A percentile compares a stretch with the other conserved stretches of the same genome.
Evolutionary conservation across 2,797 vertebrate genomes (phyloP).

Genomic region (Alca torda): DNA sequence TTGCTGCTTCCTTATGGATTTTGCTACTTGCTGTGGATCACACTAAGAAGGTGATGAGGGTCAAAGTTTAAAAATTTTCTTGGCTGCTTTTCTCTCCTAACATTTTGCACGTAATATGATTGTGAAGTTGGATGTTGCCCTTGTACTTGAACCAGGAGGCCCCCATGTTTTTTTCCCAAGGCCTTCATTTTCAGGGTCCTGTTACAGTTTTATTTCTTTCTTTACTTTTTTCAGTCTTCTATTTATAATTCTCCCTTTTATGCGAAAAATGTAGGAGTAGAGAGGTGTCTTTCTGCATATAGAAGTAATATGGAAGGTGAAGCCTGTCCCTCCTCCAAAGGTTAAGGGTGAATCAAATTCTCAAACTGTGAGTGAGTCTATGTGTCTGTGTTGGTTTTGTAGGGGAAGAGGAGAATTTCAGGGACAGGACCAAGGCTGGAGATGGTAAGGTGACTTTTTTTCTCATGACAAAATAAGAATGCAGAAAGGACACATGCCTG

Average conservation of each 20-base stretch:
- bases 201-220: accelerated
- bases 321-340: neutral
- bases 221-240: neutral
- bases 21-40: neutral
- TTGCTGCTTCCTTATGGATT: neutral
- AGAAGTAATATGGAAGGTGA: neutral
- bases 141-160: neutral
- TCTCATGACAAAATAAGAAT: neutral
- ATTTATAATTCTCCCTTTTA: neutral
- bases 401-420: neutral
- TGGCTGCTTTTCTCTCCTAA: neutral
- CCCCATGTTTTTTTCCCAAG: neutral
- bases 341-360: neutral
- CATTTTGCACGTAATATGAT: neutral
- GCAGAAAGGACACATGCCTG: neutral
- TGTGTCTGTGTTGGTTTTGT: neutral
- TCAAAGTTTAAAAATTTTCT: neutral
- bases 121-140: neutral
- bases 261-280: neutral
- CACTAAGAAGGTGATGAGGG: neutral
- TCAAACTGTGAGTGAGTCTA: neutral
- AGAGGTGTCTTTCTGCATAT: neutral
- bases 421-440: neutral
- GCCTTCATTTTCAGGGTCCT: neutral
- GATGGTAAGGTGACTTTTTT: neutral